Conservation (phyloP, 2,113 vertebrate species). For the Panthera leo region DNA sequence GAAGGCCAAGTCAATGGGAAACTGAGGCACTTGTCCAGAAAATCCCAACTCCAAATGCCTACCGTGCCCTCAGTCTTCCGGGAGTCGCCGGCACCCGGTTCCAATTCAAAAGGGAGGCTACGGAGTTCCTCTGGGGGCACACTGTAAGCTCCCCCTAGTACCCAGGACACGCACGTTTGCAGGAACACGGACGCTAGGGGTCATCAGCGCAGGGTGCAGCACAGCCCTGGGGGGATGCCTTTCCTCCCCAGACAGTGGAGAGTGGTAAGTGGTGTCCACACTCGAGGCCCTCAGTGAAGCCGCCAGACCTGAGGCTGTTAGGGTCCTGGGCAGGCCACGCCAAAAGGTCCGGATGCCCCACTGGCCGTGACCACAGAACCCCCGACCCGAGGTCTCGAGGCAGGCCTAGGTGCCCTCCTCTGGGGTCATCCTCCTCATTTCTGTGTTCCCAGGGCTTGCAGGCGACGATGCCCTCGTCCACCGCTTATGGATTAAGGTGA, state of each 20-base stretch:
- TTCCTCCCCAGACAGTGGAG: neutral
- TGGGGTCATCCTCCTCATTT: rapidly evolving
- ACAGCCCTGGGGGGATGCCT: neutral
- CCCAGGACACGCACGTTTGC: neutral
- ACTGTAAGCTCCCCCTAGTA: neutral
- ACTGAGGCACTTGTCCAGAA: neutral
- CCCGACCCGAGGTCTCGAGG: neutral
- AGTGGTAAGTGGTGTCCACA: too few relatives aligned
- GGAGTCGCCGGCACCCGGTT: neutral
- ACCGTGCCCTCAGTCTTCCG: neutral
- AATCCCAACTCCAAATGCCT: neutral
- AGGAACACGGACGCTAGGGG: neutral
- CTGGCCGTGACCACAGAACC: neutral
- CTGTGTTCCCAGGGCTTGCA: neutral
- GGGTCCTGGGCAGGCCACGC: neutral
- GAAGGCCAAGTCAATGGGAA: neutral
- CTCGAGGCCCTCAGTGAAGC: neutral
- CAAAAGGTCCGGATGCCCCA: neutral
- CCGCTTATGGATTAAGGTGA: neutral
- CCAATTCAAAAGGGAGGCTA: neutral
- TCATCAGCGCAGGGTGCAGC: rapidly evolving
- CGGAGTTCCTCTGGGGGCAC: neutral
- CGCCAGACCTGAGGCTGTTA: neutral
- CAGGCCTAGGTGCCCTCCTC: rapidly evolving
- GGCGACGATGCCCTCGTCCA: neutral